phyloP scores from a whole-genome alignment of 2,888 invertebrate genomes.

The Ochlodes sylvanus region DNA sequence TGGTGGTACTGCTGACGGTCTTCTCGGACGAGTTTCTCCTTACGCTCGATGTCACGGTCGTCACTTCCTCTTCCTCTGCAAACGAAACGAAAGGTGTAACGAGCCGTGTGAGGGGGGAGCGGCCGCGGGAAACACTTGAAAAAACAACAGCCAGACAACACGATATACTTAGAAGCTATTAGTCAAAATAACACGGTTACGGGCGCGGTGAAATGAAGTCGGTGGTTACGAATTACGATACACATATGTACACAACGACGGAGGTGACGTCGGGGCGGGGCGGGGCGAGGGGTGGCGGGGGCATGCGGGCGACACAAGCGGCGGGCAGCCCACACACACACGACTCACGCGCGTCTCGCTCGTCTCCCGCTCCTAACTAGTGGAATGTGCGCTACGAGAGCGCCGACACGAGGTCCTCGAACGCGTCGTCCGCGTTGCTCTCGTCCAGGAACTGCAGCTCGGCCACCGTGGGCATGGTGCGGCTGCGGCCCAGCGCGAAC shows the following conservation, averaged over 20 bases:
- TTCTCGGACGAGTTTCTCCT: conserved; percentile 82
- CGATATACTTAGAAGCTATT: conserved; percentile 78
- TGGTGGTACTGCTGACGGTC: conserved; percentile 85
- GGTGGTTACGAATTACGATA: conserved; percentile 57
- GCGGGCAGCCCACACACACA: conserved; percentile 80
- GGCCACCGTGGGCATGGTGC: conserved; percentile 90
- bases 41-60: conserved; percentile 78
- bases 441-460: conserved; percentile 89
- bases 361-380: conserved; percentile 74
- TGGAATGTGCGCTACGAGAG: conserved; percentile 80
- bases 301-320: conserved; percentile 72
- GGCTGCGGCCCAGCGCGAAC: conserved; percentile 88
- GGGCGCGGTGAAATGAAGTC: conserved; percentile 68
- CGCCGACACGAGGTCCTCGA: conserved; percentile 92
- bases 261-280: conserved; percentile 36
- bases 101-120: neutral
- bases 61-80: conserved; percentile 80
- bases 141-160: conserved; percentile 77
- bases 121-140: conserved; percentile 56
- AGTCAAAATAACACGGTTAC: conserved; percentile 81
- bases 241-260: conserved; percentile 63
- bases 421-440: conserved; percentile 94
- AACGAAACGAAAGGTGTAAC: conserved; percentile 47
- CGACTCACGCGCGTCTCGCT: conserved; percentile 83
- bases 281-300: conserved; percentile 48